phyloP scores from a whole-genome alignment of 2,888 invertebrate species.

The Chrysina gloriosa region DNA sequence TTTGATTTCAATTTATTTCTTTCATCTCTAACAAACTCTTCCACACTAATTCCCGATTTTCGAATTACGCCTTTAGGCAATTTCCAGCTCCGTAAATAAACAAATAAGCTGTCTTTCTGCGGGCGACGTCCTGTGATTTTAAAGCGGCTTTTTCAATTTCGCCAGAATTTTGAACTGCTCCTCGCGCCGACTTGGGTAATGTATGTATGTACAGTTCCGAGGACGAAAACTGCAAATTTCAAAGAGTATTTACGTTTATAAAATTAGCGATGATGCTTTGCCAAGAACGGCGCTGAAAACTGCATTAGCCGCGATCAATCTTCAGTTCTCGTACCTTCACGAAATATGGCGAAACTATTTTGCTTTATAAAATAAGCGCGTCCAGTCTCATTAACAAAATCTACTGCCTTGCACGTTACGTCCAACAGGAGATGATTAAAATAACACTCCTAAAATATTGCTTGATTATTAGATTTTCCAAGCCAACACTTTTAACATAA shows the following conservation, averaged over 20 bases:
- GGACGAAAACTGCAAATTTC: conserved; percentile 17
- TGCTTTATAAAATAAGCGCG: neutral
- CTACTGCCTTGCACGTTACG: no score
- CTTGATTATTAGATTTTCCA: no score
- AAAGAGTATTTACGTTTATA: conserved; percentile 28
- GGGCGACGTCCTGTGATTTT: neutral
- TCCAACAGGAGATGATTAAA: no score
- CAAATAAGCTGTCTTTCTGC: neutral
- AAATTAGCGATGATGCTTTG: conserved; percentile 20
- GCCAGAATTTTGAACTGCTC: no score
- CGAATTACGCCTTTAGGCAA: conserved; percentile 4
- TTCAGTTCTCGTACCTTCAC: neutral
- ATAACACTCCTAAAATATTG: no score
- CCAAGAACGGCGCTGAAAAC: conserved; percentile 10
- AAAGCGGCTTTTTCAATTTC: neutral
- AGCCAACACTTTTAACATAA: no score
- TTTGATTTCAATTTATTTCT: neutral
- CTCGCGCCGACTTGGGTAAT: no score
- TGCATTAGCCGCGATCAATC: conserved; percentile 14
- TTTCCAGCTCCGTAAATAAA: conserved; percentile 1
- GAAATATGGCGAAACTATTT: conserved; percentile 15
- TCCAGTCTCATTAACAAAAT: neutral
- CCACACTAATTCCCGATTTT: conserved; percentile 14
- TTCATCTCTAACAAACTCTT: conserved; percentile 1
- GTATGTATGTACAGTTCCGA: neutral